These are phyloP conservation scores for Andrena haemorrhoa DNA, from an alignment of 2,888 invertebrate species.

Conservation along the genomic window DNA sequence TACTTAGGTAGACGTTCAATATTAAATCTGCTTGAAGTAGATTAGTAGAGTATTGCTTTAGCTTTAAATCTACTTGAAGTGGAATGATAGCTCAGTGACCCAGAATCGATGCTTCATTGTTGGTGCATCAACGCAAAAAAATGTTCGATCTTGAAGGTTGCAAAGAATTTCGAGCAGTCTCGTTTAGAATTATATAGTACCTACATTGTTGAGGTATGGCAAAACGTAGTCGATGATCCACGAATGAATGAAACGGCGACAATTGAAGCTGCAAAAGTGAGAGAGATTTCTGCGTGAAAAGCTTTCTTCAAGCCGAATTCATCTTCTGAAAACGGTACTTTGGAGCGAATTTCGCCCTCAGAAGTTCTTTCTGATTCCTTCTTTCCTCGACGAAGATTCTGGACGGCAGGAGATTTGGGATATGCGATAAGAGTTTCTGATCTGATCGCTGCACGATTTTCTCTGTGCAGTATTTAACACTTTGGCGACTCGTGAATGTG, in stretches of 20 bases:
- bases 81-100: too few relatives aligned
- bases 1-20: too few relatives aligned
- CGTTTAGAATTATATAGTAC: not conserved
- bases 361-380: not conserved
- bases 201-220: not conserved
- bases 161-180: not conserved
- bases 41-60: too few relatives aligned
- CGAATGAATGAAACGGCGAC: not conserved
- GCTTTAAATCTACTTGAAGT: too few relatives aligned
- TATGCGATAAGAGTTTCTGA: not conserved
- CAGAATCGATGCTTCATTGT: not conserved
- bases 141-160: not conserved
- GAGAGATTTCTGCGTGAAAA: conserved; percentile 5
- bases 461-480: not conserved
- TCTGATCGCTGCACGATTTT: not conserved
- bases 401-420: not conserved
- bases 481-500: too few relatives aligned
- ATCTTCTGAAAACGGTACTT: conserved; percentile 6
- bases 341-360: not conserved
- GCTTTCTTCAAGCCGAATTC: not conserved
- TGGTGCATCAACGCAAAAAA: not conserved
- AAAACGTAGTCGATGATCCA: not conserved
- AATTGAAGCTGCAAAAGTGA: not conserved
- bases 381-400: not conserved
- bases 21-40: too few relatives aligned